These are phyloP conservation scores for Okapia johnstoni DNA, from an alignment of 2,113 vertebrate genomes.

Conservation along the genomic window DNA sequence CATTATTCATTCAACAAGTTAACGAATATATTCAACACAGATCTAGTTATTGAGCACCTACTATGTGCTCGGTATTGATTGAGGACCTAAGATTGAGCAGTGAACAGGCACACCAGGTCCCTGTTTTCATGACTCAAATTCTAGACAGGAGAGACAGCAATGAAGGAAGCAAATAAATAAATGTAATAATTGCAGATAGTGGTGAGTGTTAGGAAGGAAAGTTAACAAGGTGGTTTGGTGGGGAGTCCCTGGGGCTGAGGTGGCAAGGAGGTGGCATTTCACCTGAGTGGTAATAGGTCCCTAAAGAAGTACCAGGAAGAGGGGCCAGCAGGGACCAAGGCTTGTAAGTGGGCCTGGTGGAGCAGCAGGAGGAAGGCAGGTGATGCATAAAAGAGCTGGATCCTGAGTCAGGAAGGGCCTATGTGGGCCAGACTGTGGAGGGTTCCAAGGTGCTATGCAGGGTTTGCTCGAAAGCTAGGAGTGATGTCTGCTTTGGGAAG, in stretches of 20 bases:
- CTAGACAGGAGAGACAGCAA: background rate
- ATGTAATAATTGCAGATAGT: background rate
- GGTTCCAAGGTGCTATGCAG: background rate
- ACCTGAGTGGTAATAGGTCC: background rate
- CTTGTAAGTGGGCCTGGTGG: background rate
- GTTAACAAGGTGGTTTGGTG: background rate
- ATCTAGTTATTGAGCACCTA: background rate
- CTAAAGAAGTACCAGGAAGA: background rate
- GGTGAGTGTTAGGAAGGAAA: background rate
- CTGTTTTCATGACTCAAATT: background rate
- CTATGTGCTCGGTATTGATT: background rate
- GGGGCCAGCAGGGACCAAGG: background rate
- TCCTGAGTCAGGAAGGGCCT: background rate
- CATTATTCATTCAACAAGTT: background rate
- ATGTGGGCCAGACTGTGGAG: background rate
- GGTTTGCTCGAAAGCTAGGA: background rate
- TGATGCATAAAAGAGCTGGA: too few relatives aligned
- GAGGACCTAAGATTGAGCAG: background rate
- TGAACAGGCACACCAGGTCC: background rate
- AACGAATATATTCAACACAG: background rate
- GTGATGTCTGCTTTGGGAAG: background rate
- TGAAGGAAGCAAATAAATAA: background rate
- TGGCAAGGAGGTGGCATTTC: background rate
- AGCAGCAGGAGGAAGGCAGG: background rate
- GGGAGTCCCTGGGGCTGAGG: background rate